Base-by-base conservation (phyloP, 2,888 invertebrate genomes). In the Polia nebulosa region DNA sequence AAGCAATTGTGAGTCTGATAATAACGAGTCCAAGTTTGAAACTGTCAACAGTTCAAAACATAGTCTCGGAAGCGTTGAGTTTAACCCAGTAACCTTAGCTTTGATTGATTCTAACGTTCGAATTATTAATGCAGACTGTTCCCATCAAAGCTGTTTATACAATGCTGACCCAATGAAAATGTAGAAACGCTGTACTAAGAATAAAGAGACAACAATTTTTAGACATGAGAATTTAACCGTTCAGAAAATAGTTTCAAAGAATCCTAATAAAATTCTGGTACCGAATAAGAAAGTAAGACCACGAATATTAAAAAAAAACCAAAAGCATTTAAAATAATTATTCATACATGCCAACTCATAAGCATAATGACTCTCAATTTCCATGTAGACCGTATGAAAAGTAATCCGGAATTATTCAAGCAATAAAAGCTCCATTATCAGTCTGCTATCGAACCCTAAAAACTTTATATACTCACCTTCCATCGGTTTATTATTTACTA, bases 401-500 rank as follows among this genome's bases (percentile, higher is more conserved):
- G 78, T 81, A 83, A 82, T 81, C 76, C 81, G 36, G 68, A 65
- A 72, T 82, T 83, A 83, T 68, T 66, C 57, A 8, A 64, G 79
- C 66, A 78, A 82, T 82, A 82, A 82, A 82, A 81, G 64, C 67
- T 72, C 84, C 74, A 84, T 82, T 82, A 82, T 75, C 84, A 82
- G 74, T 64, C 45, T n/a, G 62, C 61, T 67, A 80, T 82, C 75
- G 80, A 78, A 69, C 75, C 72, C 65, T 70, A 66, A 70, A 71
- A 76, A 63, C 61, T 68, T 71, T 72, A 81, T 80, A 80, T 60
- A 63, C 49, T 60, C 68, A 60, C 72, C 56, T 79, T 81, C 80
- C 80, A 84, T 83, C 70, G 82, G 67, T 76, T 80, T 85, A 83
- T 84, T 83, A 86, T 84, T 85, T 85, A 83, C 80, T 76, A 71